Conservation (phyloP, 2,888 invertebrate genomes). For the Gandaritis pyraliata region DNA sequence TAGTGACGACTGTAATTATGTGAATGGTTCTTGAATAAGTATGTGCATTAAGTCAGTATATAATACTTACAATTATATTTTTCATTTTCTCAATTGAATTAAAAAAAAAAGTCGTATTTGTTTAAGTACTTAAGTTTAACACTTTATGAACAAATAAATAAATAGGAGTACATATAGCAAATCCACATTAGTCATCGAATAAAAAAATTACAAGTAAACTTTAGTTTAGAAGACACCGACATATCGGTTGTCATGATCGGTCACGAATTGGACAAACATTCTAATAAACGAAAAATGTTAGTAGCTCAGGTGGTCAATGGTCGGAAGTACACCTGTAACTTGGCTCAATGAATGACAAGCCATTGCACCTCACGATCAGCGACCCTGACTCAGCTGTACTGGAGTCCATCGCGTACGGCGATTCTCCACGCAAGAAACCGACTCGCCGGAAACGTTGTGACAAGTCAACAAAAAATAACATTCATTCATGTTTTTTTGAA, state of each 20-base stretch:
- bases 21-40: neutral
- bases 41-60: too few species aligned
- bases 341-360: conserved; percentile 26
- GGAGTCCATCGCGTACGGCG: conserved; percentile 75
- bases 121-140: too few species aligned
- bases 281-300: neutral
- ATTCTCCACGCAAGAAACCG: conserved; percentile 76
- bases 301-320: conserved; percentile 22
- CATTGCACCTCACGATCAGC: conserved; percentile 16
- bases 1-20: neutral
- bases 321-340: conserved; percentile 32
- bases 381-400: conserved; percentile 42
- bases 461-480: conserved; percentile 81
- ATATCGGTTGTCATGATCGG: neutral
- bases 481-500: conserved; percentile 76
- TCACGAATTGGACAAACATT: neutral
- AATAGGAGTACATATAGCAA: too few species aligned
- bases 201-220: too few species aligned
- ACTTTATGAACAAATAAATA: too few species aligned
- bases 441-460: conserved; percentile 79
- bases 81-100: too few species aligned
- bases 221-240: neutral
- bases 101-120: too few species aligned
- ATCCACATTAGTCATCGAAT: too few species aligned
- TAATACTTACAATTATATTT: too few species aligned